Percentiles rank a stretch among this genome's conserved stretches.
phyloP scores from a whole-genome alignment of 2,888 invertebrate genomes.

The Galeruca laticollis region DNA sequence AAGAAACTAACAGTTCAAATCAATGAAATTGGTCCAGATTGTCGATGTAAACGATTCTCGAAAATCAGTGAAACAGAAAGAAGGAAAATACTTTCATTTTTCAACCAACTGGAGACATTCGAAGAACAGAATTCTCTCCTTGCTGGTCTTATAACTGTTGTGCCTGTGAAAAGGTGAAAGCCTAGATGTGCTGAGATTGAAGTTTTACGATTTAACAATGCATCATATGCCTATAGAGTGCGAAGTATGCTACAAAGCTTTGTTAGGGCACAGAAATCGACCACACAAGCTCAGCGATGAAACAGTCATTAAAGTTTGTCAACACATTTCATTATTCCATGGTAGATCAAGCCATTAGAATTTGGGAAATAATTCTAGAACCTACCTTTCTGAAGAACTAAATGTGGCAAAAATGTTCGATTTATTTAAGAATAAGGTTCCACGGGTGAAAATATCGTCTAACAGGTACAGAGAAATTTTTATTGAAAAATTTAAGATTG shows the following conservation, averaged over 20 bases:
- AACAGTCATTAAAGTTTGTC: slow-evolving; percentile 21
- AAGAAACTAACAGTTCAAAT: slow-evolving; percentile 24
- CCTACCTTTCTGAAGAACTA: slow-evolving; percentile 25
- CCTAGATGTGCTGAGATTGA: slow-evolving; percentile 11
- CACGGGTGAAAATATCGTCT: too few relatives aligned
- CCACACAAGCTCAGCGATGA: slow-evolving; percentile 32
- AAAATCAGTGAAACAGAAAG: slow-evolving; percentile 19
- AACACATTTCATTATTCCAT: slow-evolving; percentile 42
- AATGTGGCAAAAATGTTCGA: too few relatives aligned
- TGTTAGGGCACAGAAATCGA: slow-evolving; percentile 35
- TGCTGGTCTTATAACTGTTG: slow-evolving; percentile 34
- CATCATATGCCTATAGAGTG: slow-evolving; percentile 34
- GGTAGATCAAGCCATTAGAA: slow-evolving; percentile 32
- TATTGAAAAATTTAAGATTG: slow-evolving; percentile 50
- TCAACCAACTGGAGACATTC: slow-evolving; percentile 28
- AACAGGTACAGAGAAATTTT: slow-evolving; percentile 51
- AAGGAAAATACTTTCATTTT: slow-evolving; percentile 22
- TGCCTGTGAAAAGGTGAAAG: slow-evolving; percentile 24
- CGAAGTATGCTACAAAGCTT: too few relatives aligned
- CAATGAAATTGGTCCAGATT: slow-evolving; percentile 32
- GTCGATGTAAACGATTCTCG: slow-evolving; percentile 31
- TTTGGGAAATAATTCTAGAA: slow-evolving; percentile 37
- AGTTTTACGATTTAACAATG: slow-evolving; percentile 22
- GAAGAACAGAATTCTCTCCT: slow-evolving; percentile 34
- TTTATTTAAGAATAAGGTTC: too few relatives aligned